phyloP scores from a whole-genome alignment of 2,888 invertebrate species.

The Oscheius sp. region DNA sequence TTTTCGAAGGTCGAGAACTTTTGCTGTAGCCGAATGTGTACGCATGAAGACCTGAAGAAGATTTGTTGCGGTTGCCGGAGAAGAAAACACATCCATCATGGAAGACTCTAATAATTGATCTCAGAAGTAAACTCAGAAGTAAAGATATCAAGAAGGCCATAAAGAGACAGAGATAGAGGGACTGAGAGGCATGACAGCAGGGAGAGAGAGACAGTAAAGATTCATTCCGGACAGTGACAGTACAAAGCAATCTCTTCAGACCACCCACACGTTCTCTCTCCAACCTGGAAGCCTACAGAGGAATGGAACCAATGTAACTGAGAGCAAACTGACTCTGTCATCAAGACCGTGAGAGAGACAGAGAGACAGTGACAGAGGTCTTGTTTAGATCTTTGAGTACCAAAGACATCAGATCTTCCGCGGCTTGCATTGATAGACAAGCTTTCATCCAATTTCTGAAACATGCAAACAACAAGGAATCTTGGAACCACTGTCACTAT shows the following conservation, averaged over 20 bases:
- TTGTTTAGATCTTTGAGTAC: conserved; percentile 43
- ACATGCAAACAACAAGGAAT: conserved; percentile 39
- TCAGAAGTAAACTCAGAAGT: no score
- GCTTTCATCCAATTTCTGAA: conserved; percentile 34
- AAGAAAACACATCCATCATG: no score
- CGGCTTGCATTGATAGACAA: conserved; percentile 41
- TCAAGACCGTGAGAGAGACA: conserved; percentile 1
- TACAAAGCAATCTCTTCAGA: conserved; percentile 10
- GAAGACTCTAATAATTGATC: no score
- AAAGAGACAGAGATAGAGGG: no score
- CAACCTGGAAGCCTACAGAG: conserved; percentile 38
- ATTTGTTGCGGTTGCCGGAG: no score
- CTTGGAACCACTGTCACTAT: no score
- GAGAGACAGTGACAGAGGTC: not conserved
- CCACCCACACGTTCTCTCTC: conserved; percentile 36
- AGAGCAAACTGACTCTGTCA: conserved; percentile 34
- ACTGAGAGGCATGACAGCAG: conserved; percentile 42
- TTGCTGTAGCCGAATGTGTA: no score
- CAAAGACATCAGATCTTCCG: conserved; percentile 51
- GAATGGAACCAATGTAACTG: conserved; percentile 26
- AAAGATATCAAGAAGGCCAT: no score
- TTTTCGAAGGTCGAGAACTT: no score
- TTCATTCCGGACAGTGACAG: no score
- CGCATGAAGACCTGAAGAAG: no score
- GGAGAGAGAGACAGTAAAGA: not conserved